A percentile compares a stretch with the other conserved stretches of the same genome.
Conservation (phyloP, 2,113 vertebrate genomes). For the Sinocyclocheilus maitianheensis region DNA sequence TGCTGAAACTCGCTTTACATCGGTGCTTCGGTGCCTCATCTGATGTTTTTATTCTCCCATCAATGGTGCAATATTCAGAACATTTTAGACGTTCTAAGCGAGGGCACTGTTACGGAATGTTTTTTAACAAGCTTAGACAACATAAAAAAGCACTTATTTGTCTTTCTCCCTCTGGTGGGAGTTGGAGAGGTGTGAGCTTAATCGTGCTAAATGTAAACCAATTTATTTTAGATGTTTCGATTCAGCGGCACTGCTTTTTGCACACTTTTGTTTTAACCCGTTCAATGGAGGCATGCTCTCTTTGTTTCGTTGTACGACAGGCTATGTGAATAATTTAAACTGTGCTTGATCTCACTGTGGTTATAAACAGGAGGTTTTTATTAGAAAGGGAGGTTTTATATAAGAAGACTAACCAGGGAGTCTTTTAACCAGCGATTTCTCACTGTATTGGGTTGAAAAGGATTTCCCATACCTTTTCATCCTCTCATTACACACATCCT, state of each 20-base stretch:
- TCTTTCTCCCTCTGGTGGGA: neutral
- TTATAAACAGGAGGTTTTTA: conserved; percentile 6
- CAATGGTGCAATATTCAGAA: conserved; percentile 54
- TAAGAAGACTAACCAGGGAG: conserved; percentile 26
- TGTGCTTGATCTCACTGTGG: conserved; percentile 36
- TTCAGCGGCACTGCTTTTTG: neutral
- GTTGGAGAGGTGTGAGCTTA: neutral
- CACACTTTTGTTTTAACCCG: conserved; percentile 29
- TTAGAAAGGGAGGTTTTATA: conserved; percentile 23
- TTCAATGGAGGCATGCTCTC: conserved; percentile 1
- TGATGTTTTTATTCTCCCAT: conserved; percentile 17
- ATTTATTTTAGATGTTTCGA: neutral
- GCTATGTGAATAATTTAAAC: conserved; percentile 41
- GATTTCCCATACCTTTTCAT: neutral
- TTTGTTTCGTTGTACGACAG: conserved; percentile 8
- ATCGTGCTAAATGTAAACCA: neutral
- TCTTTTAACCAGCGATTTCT: conserved; percentile 55
- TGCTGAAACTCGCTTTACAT: conserved; percentile 35
- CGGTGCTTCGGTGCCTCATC: conserved; percentile 30
- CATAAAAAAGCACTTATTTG: conserved; percentile 38
- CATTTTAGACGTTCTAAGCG: conserved; percentile 13
- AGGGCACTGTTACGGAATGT: conserved; percentile 25
- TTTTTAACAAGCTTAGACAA: conserved; percentile 31
- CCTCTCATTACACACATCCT: conserved; percentile 9
- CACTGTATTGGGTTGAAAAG: conserved; percentile 40